These are phyloP conservation scores for Oreonectes daqikongensis DNA, from an alignment of 2,797 vertebrate species.

Conservation along the genomic window DNA sequence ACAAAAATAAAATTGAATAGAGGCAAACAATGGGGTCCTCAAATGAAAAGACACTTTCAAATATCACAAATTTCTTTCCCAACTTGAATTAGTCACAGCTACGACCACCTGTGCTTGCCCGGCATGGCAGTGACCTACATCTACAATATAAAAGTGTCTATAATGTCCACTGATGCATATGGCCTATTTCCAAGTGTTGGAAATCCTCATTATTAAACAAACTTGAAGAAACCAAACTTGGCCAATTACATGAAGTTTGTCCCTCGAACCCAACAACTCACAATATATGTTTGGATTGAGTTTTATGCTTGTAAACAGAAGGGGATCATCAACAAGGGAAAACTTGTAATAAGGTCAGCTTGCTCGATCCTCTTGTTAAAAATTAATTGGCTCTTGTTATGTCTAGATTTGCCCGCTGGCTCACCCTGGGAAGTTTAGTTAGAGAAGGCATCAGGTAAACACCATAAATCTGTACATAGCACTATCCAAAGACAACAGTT, in stretches of 20 bases:
- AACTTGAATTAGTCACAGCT: neutral
- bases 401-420: neutral
- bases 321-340: neutral
- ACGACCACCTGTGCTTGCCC: neutral
- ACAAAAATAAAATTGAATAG: neutral
- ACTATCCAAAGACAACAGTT: neutral
- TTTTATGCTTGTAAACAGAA: neutral
- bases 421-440: neutral
- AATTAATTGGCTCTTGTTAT: neutral
- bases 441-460: neutral
- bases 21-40: neutral
- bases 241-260: neutral
- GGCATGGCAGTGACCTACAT: neutral
- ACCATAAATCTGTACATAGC: neutral
- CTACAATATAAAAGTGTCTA: neutral
- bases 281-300: neutral
- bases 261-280: neutral
- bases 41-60: conserved; percentile 2
- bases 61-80: neutral
- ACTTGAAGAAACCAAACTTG: too few relatives aligned
- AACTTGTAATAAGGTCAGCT: neutral
- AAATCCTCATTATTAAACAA: neutral
- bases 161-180: neutral
- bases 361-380: neutral
- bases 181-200: neutral